Evolutionary conservation across 2,797 vertebrate genomes (phyloP).

Genomic region (Gymnoscopelus braueri): DNA sequence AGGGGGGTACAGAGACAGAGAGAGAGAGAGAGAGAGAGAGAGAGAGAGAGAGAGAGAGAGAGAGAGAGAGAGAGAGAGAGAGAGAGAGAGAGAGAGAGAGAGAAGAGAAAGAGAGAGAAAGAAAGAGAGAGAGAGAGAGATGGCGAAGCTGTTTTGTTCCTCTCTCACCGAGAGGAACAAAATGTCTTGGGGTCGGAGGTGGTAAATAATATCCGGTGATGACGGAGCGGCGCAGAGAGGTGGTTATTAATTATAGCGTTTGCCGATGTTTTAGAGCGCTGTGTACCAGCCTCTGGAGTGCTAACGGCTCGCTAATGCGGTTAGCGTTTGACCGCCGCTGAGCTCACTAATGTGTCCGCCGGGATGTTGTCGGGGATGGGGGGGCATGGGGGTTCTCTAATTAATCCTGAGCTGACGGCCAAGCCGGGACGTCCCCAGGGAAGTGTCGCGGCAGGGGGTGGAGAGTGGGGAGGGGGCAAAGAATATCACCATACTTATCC

Average conservation of each 20-base stretch:
- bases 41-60: too few relatives aligned
- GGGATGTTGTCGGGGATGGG: conserved; percentile 56
- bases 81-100: background rate
- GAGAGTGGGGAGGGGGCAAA: conserved; percentile 38
- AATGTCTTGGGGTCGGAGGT: conserved; percentile 53
- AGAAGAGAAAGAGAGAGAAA: too few relatives aligned
- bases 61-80: background rate
- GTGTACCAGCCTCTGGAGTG: conserved; percentile 69
- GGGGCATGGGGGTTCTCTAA: conserved; percentile 71
- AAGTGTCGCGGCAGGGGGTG: conserved; percentile 46
- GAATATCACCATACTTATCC: conserved; percentile 74
- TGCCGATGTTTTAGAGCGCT: conserved; percentile 67
- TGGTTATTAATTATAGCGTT: conserved; percentile 54
- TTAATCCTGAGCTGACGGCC: conserved; percentile 82
- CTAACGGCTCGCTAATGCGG: conserved; percentile 75
- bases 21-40: background rate
- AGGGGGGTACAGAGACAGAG: too few relatives aligned
- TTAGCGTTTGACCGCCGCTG: conserved; percentile 80
- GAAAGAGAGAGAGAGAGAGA: too few relatives aligned
- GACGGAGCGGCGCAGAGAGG: background rate
- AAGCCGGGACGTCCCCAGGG: conserved; percentile 69
- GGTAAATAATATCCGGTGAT: conserved; percentile 53
- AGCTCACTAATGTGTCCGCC: conserved; percentile 81
- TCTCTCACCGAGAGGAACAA: conserved; percentile 10
- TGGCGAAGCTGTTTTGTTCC: background rate